Percentiles rank a stretch among this genome's conserved stretches.
Evolutionary conservation across 2,797 vertebrate genomes (phyloP).

Genomic region (Galagoides demidoff): DNA sequence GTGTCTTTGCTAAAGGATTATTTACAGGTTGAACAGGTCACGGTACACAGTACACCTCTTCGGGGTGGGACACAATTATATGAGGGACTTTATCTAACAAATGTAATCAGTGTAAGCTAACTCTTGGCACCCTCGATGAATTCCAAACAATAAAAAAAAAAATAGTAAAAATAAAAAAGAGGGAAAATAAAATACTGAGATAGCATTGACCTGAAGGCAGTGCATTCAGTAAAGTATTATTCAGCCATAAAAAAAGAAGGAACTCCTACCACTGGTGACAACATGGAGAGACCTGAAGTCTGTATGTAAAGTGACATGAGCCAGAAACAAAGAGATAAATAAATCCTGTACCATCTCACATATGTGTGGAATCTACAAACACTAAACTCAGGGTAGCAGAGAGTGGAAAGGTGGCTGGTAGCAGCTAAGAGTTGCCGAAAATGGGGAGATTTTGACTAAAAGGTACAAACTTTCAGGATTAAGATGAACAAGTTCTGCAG

Average conservation of each 20-base stretch:
- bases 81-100: too few relatives aligned
- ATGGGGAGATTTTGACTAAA: neutral
- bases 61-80: too few relatives aligned
- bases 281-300: neutral
- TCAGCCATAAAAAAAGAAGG: neutral
- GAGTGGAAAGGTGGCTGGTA: neutral
- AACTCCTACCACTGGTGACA: neutral
- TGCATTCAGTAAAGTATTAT: neutral
- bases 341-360: too few relatives aligned
- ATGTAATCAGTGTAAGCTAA: too few relatives aligned
- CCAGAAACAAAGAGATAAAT: neutral
- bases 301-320: neutral
- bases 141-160: too few relatives aligned
- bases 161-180: too few relatives aligned
- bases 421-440: too few relatives aligned
- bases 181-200: neutral
- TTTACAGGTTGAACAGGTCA: rapidly evolving
- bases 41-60: too few relatives aligned
- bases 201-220: neutral
- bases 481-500: neutral
- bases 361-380: neutral
- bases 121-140: too few relatives aligned
- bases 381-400: neutral
- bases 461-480: neutral
- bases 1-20: neutral